Evolutionary conservation across 37 sponge, comb jelly and placozoan genomes (phyloP).

Genomic region (Petrosia ficiformis): DNA sequence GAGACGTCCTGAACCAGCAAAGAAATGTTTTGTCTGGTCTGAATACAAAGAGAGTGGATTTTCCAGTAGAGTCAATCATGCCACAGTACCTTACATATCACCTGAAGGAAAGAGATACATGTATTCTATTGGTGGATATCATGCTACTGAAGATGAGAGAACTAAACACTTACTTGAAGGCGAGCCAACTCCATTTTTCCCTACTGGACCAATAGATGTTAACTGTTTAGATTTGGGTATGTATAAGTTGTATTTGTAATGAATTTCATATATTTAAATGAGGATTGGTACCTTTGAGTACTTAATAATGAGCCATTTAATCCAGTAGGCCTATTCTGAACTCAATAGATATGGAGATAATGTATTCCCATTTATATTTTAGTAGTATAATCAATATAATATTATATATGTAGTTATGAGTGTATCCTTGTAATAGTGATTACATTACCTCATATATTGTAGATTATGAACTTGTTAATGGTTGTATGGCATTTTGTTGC

Average conservation of each 20-base stretch:
- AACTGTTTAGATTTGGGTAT: conserved; percentile 50
- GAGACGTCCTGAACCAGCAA: neutral
- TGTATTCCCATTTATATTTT: too few relatives aligned
- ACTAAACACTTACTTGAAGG: neutral
- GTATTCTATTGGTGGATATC: conserved; percentile 76
- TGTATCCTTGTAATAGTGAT: too few relatives aligned
- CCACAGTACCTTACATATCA: conserved; percentile 18
- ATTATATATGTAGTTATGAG: too few relatives aligned
- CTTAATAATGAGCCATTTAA: too few relatives aligned
- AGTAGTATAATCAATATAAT: too few relatives aligned
- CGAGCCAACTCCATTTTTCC: conserved; percentile 35
- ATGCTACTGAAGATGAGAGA: conserved; percentile 53
- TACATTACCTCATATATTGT: neutral
- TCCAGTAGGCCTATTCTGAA: too few relatives aligned
- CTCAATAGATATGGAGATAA: too few relatives aligned
- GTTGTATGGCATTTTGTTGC: too few relatives aligned
- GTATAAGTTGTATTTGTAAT: too few relatives aligned
- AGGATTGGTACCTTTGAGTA: too few relatives aligned
- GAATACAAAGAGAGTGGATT: conserved; percentile 51
- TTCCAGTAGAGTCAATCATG: conserved; percentile 63
- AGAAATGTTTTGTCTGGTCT: conserved; percentile 45
- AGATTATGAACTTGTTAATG: too few relatives aligned
- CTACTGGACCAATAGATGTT: conserved; percentile 58
- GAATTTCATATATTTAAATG: too few relatives aligned
- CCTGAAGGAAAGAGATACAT: conserved; percentile 18